A percentile compares a stretch with the other conserved stretches of the same genome.
phyloP scores from a whole-genome alignment of 2,113 vertebrate genomes.

The Archocentrus centrarchus region DNA sequence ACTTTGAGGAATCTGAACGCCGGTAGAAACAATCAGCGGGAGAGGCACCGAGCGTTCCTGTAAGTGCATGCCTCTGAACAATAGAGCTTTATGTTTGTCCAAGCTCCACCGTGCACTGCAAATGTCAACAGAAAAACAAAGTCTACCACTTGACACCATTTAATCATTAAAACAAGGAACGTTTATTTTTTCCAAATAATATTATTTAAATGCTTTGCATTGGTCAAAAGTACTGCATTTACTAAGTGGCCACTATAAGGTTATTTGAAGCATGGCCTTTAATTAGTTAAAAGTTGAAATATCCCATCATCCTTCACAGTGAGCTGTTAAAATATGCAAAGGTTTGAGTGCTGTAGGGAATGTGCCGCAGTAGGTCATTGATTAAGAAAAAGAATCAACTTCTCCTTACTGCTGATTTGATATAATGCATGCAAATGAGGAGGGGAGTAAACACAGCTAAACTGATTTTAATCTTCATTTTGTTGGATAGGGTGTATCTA shows the following conservation, averaged over 20 bases:
- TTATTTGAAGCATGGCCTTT: background rate
- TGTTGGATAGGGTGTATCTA: background rate
- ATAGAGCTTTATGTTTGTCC: conserved; percentile 51
- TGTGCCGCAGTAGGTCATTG: background rate
- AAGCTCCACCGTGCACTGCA: conserved; percentile 5
- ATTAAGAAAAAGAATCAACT: background rate
- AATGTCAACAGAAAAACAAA: conserved; percentile 53
- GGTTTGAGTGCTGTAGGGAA: background rate
- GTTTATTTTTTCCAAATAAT: background rate
- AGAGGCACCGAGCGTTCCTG: conserved; percentile 27
- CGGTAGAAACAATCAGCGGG: conserved; percentile 14
- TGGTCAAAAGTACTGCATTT: background rate
- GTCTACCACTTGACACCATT: background rate
- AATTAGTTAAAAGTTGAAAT: conserved; percentile 10
- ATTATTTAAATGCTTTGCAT: conserved; percentile 4
- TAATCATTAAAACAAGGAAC: conserved; percentile 29
- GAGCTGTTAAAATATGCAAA: background rate
- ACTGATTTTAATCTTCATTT: conserved; percentile 7
- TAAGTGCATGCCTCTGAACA: conserved; percentile 51
- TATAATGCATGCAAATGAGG: conserved; percentile 10
- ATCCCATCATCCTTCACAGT: background rate
- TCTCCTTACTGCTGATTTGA: background rate
- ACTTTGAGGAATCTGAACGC: background rate
- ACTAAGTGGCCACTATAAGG: conserved; percentile 25
- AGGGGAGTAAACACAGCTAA: background rate